These are phyloP conservation scores for Diadegma fenestrale DNA, from an alignment of 2,888 invertebrate species.

Conservation along the genomic window DNA sequence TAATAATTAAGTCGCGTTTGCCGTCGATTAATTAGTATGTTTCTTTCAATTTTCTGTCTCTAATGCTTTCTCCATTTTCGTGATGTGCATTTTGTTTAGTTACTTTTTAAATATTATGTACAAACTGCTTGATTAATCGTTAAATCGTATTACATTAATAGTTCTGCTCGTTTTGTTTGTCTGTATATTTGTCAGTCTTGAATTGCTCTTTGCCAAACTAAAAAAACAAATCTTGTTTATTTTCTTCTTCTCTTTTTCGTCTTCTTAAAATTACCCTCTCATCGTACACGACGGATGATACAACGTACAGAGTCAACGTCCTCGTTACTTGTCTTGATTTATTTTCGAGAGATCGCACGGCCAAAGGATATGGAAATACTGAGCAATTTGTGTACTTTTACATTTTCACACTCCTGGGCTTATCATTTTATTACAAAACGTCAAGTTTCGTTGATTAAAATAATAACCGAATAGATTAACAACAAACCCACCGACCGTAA, in stretches of 20 bases:
- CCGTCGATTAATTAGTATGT: conserved; percentile 75
- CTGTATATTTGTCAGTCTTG: conserved; percentile 84
- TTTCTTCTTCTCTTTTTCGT: conserved; percentile 31
- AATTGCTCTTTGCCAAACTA: conserved; percentile 82
- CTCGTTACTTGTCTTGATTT: conserved; percentile 36
- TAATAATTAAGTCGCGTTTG: conserved; percentile 83
- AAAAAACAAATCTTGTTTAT: conserved; percentile 64
- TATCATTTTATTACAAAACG: conserved; percentile 61
- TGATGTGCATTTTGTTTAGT: conserved; percentile 75
- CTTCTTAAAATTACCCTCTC: conserved; percentile 59
- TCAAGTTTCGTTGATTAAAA: conserved; percentile 28
- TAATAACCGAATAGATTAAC: conserved; percentile 18
- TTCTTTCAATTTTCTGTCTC: conserved; percentile 43
- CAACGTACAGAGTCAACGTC: conserved; percentile 63
- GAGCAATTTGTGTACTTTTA: conserved; percentile 45
- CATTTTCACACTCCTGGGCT: conserved; percentile 52
- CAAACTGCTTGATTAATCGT: conserved; percentile 82
- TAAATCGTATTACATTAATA: conserved; percentile 83
- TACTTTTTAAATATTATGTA: conserved; percentile 82
- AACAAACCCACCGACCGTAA: conserved; percentile 49
- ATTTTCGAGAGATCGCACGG: conserved; percentile 67
- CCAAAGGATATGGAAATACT: conserved; percentile 69
- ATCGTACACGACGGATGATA: conserved; percentile 70
- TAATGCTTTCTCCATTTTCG: conserved; percentile 44
- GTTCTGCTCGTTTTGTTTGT: conserved; percentile 81